These are phyloP conservation scores for Rhopalosiphum nymphaeae DNA, from an alignment of 2,888 invertebrate genomes.

Conservation along the genomic window DNA sequence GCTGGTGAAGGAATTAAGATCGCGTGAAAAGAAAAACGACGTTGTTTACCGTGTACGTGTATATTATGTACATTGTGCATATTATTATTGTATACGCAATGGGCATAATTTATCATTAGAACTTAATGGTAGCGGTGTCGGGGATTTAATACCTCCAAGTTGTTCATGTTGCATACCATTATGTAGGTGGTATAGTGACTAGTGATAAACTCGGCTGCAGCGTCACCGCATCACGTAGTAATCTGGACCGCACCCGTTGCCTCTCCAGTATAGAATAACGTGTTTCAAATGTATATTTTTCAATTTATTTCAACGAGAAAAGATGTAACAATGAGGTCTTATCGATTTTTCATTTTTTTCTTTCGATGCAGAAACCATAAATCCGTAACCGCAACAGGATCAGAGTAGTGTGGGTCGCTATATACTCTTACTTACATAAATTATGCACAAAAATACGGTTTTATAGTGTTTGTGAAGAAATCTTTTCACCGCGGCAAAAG, in stretches of 20 bases:
- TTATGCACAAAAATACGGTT: constrained; percentile 34
- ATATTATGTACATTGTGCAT: background rate
- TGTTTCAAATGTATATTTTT: background rate
- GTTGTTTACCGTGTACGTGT: background rate
- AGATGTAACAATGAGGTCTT: background rate
- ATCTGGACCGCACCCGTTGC: background rate
- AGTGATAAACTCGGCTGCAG: background rate
- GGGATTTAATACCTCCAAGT: constrained; percentile 10
- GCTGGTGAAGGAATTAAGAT: background rate
- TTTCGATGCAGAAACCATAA: background rate
- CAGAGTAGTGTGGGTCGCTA: background rate
- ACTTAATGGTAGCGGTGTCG: background rate
- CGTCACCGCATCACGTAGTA: background rate
- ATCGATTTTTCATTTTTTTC: background rate
- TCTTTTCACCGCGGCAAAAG: background rate
- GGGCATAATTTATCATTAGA: background rate
- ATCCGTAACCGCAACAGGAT: background rate
- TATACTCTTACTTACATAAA: background rate
- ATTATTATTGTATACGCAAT: background rate
- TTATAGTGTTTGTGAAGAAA: background rate
- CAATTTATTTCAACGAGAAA: background rate
- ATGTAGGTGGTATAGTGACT: background rate
- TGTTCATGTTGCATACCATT: background rate
- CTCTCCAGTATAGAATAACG: background rate
- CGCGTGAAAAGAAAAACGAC: background rate